Percentiles rank a stretch among this genome's conserved stretches.
Evolutionary conservation across 2,113 vertebrate species (phyloP).

Genomic region (Odobenus rosmarus): DNA sequence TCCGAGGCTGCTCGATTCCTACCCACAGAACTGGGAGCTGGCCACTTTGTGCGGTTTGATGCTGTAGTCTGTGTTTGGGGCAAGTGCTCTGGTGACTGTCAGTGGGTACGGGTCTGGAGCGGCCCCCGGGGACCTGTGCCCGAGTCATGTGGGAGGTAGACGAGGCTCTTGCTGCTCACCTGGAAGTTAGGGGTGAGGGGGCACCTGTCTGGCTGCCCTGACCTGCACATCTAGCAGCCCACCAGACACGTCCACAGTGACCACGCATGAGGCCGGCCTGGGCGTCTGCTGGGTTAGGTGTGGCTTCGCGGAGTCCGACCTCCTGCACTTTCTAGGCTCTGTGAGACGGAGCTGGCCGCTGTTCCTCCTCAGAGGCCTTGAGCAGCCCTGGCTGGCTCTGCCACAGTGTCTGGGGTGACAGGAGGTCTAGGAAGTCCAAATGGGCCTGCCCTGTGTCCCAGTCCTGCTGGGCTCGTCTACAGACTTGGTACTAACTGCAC

Average conservation of each 20-base stretch:
- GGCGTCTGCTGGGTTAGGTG: background rate
- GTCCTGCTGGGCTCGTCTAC: fast-evolving
- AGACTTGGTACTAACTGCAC: too few relatives aligned
- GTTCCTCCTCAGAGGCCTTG: background rate
- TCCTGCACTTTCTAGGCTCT: too few relatives aligned
- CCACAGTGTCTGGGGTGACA: background rate
- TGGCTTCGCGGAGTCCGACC: background rate
- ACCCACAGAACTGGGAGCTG: background rate
- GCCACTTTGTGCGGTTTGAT: background rate
- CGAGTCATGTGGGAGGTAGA: too few relatives aligned
- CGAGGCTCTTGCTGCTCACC: background rate
- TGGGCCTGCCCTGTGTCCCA: background rate
- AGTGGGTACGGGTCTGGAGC: fast-evolving
- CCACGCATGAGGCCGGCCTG: fast-evolving
- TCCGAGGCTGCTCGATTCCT: background rate
- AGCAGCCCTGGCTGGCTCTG: background rate
- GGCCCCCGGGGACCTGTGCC: background rate
- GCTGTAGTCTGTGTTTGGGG: background rate
- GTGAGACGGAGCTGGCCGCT: background rate
- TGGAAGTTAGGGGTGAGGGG: background rate
- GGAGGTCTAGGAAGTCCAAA: background rate
- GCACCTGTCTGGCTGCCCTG: background rate
- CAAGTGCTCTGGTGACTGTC: background rate
- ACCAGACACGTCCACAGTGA: background rate
- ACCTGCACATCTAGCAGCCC: background rate